Evolutionary conservation across 2,113 vertebrate genomes (phyloP), one percentile per base, ranked within the genome.

Genomic region (Craseonycteris thonglongyai): DNA sequence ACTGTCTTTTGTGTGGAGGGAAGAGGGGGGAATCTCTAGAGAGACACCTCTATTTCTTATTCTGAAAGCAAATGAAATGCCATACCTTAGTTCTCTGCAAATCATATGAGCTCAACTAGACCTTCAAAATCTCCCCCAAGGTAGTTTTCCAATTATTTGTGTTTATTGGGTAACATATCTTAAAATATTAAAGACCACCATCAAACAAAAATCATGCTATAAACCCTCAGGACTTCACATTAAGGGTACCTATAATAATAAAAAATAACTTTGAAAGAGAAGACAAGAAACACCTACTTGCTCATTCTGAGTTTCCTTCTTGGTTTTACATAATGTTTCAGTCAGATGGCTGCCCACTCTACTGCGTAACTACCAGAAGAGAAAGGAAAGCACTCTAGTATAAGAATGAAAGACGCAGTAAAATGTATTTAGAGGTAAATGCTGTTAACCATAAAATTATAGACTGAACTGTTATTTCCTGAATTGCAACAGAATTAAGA

Each of bases 141-240:
- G 14, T 14, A 49, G 66, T 47, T 85, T 94, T 93, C 71, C 45
- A 92, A 76, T 88, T 81, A 76, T 85, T 66, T 45, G 24, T 33
- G 18, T 71, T 83, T 42, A 87, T 5, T 90, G 40, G 56, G 40
- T 19, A 83, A 79, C 8, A 69, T 6, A 5, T 68, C 66, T 65
- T 49, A 61, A 95, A 86, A 66, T 79, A 90, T 54, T 82, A 59
- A 85, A 80, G 49, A 49, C 30, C 7, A 76, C 21, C 21, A 81
- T 35, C 47, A 86, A n/a, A 87, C 72, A 63, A 76, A 83, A 82
- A 68, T 14, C 47, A 51, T 33, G 12, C 33, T 56, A 10, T 30
- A 59, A 72, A 38, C 42, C 22, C 65, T 59, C 13, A 63, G 35
- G 28, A 21, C 56, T 88, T 92, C 49, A 51, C 0, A 1, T 66